Conservation (phyloP, 2,797 vertebrate genomes). For the Anguilla megastoma region DNA sequence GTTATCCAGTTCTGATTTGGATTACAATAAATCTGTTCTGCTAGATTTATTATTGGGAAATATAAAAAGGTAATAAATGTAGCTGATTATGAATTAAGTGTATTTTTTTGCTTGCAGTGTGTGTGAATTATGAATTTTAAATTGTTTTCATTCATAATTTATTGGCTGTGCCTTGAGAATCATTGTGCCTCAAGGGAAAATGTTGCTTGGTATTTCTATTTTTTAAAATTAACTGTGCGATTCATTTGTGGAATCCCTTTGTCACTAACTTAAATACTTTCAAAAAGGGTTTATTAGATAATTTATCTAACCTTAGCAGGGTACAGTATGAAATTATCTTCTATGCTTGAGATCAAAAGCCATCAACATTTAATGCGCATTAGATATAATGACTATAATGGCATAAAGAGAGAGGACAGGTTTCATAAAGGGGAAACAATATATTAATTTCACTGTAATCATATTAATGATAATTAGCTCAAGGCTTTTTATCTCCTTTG, state of each 20-base stretch:
- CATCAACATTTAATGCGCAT: constrained; percentile 3
- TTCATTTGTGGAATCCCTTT: background rate
- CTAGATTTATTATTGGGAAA: background rate
- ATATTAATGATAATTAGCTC: constrained; percentile 24
- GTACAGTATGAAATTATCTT: background rate
- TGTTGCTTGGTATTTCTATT: background rate
- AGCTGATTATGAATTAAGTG: background rate
- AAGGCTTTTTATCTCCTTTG: background rate
- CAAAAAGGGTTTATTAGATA: background rate
- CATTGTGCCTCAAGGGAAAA: background rate
- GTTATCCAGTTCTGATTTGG: background rate
- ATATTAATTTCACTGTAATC: background rate
- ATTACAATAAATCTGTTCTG: background rate
- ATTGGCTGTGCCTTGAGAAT: background rate
- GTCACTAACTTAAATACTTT: background rate
- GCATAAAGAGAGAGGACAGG: background rate
- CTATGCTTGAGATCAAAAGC: constrained; percentile 11
- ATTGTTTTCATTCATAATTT: background rate
- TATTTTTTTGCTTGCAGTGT: background rate
- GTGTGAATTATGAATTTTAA: background rate
- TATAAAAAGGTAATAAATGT: background rate
- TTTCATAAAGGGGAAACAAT: background rate
- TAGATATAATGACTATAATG: constrained; percentile 14
- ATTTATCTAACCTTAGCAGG: background rate
- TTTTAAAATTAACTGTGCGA: background rate